phyloP scores from a whole-genome alignment of 2,888 invertebrate species.

The Morpho helenor region DNA sequence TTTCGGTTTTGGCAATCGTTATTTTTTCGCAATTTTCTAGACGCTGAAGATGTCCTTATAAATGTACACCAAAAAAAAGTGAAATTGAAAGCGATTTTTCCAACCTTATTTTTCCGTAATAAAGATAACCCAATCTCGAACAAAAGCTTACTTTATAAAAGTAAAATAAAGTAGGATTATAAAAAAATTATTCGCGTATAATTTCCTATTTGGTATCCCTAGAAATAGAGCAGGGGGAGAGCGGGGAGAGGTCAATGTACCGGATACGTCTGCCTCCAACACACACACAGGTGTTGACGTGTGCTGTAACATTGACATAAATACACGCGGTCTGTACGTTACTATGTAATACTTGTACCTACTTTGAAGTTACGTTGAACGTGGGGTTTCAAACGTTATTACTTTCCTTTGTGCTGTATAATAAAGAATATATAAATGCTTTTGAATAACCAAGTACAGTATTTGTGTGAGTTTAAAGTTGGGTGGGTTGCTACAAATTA shows the following conservation, averaged over 20 bases:
- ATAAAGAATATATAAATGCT: slow-evolving; percentile 4
- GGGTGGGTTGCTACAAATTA: too few relatives aligned
- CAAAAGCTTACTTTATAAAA: too few relatives aligned
- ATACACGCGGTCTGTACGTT: slow-evolving; percentile 38
- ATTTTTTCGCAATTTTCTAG: too few relatives aligned
- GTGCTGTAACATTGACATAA: slow-evolving; percentile 74
- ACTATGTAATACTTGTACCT: slow-evolving; percentile 8
- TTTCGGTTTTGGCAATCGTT: too few relatives aligned
- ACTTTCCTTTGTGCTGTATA: slow-evolving; percentile 8
- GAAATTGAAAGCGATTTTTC: too few relatives aligned
- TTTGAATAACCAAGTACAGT: background rate
- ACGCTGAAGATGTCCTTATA: too few relatives aligned
- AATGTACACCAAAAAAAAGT: too few relatives aligned
- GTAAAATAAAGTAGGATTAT: too few relatives aligned
- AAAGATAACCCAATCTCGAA: too few relatives aligned
- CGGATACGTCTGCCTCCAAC: slow-evolving; percentile 64
- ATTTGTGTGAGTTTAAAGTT: background rate
- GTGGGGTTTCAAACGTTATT: slow-evolving; percentile 8
- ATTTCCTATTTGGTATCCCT: slow-evolving; percentile 9
- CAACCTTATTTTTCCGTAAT: too few relatives aligned
- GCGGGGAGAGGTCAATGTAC: slow-evolving; percentile 69
- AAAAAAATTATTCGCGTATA: too few relatives aligned
- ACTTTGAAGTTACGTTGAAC: slow-evolving; percentile 6
- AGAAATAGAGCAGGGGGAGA: slow-evolving; percentile 32
- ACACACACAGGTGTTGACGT: slow-evolving; percentile 48